Base-by-base conservation (phyloP, 2,888 invertebrate species). In the Lasioglossum leucozonium region DNA sequence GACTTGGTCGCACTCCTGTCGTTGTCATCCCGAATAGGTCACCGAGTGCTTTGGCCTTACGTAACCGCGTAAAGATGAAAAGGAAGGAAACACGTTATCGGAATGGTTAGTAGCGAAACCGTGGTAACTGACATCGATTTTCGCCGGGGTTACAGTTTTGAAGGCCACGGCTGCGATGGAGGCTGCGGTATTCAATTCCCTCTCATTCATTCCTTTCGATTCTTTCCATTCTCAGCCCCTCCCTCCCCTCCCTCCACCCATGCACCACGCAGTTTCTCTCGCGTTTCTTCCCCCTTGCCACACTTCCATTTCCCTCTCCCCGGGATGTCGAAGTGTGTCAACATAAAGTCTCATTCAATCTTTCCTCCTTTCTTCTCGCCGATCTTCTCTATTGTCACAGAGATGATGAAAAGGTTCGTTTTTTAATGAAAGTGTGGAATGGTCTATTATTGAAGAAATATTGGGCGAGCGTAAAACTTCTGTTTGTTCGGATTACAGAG, bases 121-220 rank as follows among this genome's bases (percentile, higher is more conserved):
- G 81, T 86, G 88, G 89, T 84, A 82, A 88, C 88, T 91, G 92
- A 90, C 93, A 93, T 93, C 91, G 93, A 93, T 93, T 93, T 93
- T 93, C 91, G 87, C 88, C 82, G 86, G 89, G 91, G 91, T 88
- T 89, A 88, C 88, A 34, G 86, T 85, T 88, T 87, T 86, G 87
- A 88, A 65, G 62, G 62, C 62, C 62, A 65, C 8, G 62, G 62
- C 30, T 65, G 62, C 62, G 62, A 91, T 91, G 88, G 89, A 89
- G 88, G 89, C 89, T 87, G 86, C 86, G 88, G 89, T 91, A 89
- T 92, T 91, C 90, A 89, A 91, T 90, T 91, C 88, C 83, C 89
- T 89, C 89, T 88, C 88, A 87, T 89, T 89, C 90, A 81, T 78
- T 78, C 77, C 74, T 77, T 76, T 77, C 75, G 74, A 79, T 84